Evolutionary conservation across 2,888 invertebrate genomes (phyloP).

Genomic region (Lysandra bellargus): DNA sequence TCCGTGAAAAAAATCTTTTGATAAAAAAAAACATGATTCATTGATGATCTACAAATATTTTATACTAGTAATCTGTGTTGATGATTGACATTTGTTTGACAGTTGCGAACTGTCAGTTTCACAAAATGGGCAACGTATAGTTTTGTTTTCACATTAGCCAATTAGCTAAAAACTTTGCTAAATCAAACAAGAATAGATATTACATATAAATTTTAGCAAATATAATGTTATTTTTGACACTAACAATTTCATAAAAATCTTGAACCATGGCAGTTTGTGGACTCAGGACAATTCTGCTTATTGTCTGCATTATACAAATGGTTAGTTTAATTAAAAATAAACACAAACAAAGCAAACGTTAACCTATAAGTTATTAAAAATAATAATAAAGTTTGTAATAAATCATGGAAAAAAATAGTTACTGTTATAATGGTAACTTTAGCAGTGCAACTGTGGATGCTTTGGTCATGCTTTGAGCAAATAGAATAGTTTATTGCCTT

Average conservation of each 20-base stretch:
- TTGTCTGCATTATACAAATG: constrained; percentile 72
- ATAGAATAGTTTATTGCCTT: background rate
- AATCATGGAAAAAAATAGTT: background rate
- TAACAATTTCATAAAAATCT: constrained; percentile 17
- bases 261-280: constrained; percentile 73
- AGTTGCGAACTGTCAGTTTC: background rate
- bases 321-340: constrained; percentile 49
- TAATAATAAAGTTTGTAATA: background rate
- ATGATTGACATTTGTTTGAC: background rate
- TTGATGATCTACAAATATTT: too few relatives aligned
- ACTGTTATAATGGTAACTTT: background rate
- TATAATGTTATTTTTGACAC: constrained; percentile 32
- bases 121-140: constrained; percentile 27
- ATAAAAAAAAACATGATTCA: too few relatives aligned
- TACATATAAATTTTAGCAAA: constrained; percentile 6
- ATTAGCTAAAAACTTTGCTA: background rate
- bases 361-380: background rate
- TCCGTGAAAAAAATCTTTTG: background rate
- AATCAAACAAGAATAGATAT: background rate
- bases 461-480: background rate
- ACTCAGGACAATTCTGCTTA: constrained; percentile 68
- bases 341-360: background rate
- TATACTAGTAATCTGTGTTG: too few relatives aligned
- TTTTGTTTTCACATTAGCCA: background rate
- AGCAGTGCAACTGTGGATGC: background rate